Percentiles rank a stretch among this genome's conserved stretches.
These are phyloP conservation scores for Melanogrammus aeglefinus DNA, from an alignment of 2,797 vertebrate genomes.

Conservation along the genomic window DNA sequence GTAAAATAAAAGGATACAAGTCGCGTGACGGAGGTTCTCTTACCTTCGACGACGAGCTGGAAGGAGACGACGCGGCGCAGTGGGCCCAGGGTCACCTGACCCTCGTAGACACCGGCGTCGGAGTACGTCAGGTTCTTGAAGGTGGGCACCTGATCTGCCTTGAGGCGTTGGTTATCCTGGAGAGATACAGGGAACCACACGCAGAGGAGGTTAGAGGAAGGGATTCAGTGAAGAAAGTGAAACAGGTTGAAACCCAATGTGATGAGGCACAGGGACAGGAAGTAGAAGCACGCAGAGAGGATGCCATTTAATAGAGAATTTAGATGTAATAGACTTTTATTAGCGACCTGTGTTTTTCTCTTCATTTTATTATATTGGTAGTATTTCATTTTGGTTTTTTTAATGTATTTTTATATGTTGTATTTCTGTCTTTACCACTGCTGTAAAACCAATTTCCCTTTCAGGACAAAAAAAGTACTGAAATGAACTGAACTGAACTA, in stretches of 20 bases:
- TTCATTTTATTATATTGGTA: too few species aligned
- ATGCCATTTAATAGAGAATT: too few species aligned
- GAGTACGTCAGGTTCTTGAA: constrained; percentile 84
- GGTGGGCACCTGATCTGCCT: constrained; percentile 52
- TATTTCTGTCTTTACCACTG: too few species aligned
- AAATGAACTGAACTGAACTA: too few species aligned
- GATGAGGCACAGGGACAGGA: background rate
- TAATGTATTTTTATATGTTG: too few species aligned
- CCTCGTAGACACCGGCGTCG: constrained; percentile 87
- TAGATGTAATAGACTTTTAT: too few species aligned
- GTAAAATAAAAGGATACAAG: background rate
- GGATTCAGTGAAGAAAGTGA: background rate
- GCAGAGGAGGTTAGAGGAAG: too few species aligned
- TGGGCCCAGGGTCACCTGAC: constrained; percentile 76
- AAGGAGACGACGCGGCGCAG: constrained; percentile 80
- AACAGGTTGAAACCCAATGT: background rate
- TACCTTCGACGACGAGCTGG: constrained; percentile 88
- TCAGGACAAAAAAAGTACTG: too few species aligned
- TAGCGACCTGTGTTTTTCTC: too few species aligned
- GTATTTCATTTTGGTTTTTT: too few species aligned
- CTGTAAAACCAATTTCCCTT: too few species aligned
- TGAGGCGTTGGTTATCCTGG: constrained; percentile 70
- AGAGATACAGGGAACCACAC: constrained; percentile 31
- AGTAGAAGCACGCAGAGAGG: too few species aligned
- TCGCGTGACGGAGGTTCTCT: constrained; percentile 26